Conservation (phyloP, 2,113 vertebrate species). For the Reinhardtius hippoglossoides region DNA sequence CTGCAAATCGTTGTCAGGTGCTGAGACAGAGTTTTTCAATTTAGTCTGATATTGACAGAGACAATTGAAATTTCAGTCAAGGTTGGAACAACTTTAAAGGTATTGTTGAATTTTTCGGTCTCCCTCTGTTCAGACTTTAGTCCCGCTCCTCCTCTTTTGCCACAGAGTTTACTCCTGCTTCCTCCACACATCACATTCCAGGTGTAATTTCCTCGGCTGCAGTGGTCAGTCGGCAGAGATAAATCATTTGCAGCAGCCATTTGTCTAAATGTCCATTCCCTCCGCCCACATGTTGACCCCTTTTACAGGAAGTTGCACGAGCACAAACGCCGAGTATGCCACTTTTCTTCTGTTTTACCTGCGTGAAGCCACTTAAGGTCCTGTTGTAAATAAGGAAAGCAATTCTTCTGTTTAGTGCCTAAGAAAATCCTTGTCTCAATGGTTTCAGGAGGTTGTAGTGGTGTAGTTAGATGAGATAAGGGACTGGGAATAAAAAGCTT, state of each 20-base stretch:
- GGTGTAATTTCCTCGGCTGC: not conserved
- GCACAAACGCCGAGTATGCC: not conserved
- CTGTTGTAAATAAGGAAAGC: not conserved
- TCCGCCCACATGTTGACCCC: not conserved
- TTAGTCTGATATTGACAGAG: too few species aligned
- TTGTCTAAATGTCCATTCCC: not conserved
- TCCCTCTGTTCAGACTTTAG: not conserved
- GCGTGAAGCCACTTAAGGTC: not conserved
- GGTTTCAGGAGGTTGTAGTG: too few species aligned
- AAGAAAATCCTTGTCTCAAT: too few species aligned
- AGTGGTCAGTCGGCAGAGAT: constrained; percentile 7
- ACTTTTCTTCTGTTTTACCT: not conserved
- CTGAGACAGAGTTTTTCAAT: too few species aligned
- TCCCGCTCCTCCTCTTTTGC: too few species aligned
- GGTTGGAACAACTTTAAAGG: too few species aligned
- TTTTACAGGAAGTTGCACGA: not conserved
- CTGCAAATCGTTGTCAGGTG: too few species aligned
- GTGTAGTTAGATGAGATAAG: not conserved
- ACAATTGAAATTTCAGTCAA: too few species aligned
- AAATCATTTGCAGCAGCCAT: not conserved
- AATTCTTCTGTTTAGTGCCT: not conserved
- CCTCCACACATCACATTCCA: not conserved
- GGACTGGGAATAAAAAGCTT: not conserved
- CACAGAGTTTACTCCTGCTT: not conserved
- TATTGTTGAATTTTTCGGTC: not conserved